Evolutionary conservation across 2,113 vertebrate species (phyloP), one percentile per base, ranked within the genome.

Genomic region (Tor tambroides): DNA sequence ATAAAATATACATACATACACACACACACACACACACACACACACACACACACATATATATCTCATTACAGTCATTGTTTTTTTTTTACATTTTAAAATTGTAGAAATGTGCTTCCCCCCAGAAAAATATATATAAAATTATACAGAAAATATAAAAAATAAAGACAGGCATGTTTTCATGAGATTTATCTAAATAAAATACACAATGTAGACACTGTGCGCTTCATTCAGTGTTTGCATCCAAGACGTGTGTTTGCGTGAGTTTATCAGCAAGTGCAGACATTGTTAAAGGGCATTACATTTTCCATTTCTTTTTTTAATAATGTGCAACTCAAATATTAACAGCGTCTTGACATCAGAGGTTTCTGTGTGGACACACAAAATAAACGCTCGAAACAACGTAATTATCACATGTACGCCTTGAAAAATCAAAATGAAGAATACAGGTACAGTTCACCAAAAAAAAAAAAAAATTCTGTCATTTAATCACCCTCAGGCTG

Each of bases 311-410:
- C 17, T 59, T 63, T 59, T 32, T 23, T 59, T 63, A 41, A 63
- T 63, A 63, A 65, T 67, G 61, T 67, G 80, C 80, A 82, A 82
- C 41, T 82, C 61, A 49, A 78, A 65, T 77, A 65, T 81, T 61
- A 56, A 80, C 30, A 35, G 30, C 11, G 4, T 28, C 79, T 26
- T 12, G 79, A 81, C 61, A n/a, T 65, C 79, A 46, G 79, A 81
- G 54, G 35, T 56, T 78, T 15, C 30, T 12, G 2, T 8, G 67
- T 21, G 67, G 11, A 12, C 30, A 19, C 28, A 8, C 28, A 71
- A 38, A 38, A 23, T 30, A 7, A 6, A 78, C 43, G 9, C 28
- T 71, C 30, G 35, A 32, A 38, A 54, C 77, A 80, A 38, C 6
- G 38, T 8, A 56, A 59, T 59, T 8, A 61, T 78, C 49, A 23